A percentile compares a stretch with the other conserved stretches of the same genome.
Conservation (phyloP, 1,140 invertebrate species). For the Temnothorax curvispinosus region DNA sequence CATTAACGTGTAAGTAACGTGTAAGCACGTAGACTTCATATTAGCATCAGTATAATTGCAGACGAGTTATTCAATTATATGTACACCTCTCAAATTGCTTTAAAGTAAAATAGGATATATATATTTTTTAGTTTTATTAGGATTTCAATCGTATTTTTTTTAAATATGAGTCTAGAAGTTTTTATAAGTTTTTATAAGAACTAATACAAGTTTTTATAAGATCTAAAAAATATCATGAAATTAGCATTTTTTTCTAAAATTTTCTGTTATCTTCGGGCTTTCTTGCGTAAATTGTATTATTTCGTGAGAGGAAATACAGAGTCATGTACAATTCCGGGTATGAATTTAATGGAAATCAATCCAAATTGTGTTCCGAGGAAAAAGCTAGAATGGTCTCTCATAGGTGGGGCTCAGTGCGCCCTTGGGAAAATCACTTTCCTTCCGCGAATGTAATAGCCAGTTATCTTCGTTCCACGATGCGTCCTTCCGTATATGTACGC, state of each 20-base stretch:
- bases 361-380: not conserved
- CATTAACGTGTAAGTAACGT: not conserved
- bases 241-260: not conserved
- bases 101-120: not conserved
- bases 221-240: not conserved
- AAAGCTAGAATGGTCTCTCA: constrained; percentile 3
- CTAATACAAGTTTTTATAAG: not conserved
- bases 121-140: not conserved
- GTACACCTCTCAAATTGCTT: not conserved
- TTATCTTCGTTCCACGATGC: constrained; percentile 74
- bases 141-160: not conserved
- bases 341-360: constrained; percentile 1
- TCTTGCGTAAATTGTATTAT: not conserved
- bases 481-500: constrained; percentile 66
- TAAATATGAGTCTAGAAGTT: not conserved
- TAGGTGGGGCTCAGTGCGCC: constrained; percentile 65
- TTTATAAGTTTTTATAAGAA: not conserved
- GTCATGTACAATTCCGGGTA: not conserved
- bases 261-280: not conserved
- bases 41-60: not conserved
- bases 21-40: not conserved
- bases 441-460: constrained; percentile 68
- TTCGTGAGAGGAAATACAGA: not conserved
- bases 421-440: constrained; percentile 74
- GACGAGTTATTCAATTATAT: not conserved